These are phyloP conservation scores for Mus spretus DNA, from an alignment of 2,797 vertebrate species.

Conservation along the genomic window DNA sequence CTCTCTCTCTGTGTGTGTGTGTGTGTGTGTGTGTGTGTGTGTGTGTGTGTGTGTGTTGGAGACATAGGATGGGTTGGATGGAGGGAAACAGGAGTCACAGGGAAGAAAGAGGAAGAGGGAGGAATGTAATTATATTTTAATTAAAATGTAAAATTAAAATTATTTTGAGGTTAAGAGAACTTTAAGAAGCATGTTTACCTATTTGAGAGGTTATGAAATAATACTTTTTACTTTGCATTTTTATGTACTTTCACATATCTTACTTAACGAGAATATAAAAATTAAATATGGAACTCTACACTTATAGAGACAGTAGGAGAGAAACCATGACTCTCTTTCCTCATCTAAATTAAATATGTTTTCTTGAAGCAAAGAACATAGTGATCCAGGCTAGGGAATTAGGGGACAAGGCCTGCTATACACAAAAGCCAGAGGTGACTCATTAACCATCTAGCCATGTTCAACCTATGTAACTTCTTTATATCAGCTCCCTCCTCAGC, in stretches of 20 bases:
- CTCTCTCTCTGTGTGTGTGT: background rate
- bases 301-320: background rate
- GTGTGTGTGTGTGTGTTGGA: background rate
- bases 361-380: background rate
- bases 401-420: background rate
- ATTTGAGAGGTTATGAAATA: background rate
- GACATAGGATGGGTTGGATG: background rate
- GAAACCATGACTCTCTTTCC: background rate
- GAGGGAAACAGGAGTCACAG: background rate
- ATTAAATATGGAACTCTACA: background rate
- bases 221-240: background rate
- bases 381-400: background rate
- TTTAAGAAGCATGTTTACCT: background rate
- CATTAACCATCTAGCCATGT: background rate
- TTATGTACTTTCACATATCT: background rate
- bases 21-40: background rate
- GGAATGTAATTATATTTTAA: background rate
- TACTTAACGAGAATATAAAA: constrained; percentile 26
- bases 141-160: background rate
- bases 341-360: background rate
- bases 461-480: constrained; percentile 3
- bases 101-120: background rate
- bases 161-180: background rate
- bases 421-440: background rate
- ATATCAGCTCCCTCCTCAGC: background rate